Evolutionary conservation across 1,140 invertebrate species (phyloP).

Genomic region (Listronotus oregonensis): DNA sequence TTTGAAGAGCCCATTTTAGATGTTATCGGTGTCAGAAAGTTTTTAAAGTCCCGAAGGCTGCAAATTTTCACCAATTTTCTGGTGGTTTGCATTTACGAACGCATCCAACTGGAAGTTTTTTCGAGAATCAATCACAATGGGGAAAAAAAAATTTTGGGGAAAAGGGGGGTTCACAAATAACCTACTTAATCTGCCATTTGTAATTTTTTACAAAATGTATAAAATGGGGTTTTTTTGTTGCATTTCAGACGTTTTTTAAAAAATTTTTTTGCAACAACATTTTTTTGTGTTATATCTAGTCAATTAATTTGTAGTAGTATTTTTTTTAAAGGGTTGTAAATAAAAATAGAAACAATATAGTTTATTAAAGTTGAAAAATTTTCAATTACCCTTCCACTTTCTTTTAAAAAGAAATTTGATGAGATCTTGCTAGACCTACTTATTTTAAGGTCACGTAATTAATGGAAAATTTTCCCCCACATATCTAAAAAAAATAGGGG

Average conservation of each 20-base stretch:
- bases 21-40: constrained; percentile 42
- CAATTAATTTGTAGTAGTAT: too few relatives aligned
- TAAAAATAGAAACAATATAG: too few relatives aligned
- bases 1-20: constrained; percentile 32
- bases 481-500: too few relatives aligned
- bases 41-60: constrained; percentile 39
- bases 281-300: too few relatives aligned
- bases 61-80: constrained; percentile 47
- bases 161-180: constrained; percentile 38
- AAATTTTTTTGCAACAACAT: too few relatives aligned
- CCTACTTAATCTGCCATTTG: constrained; percentile 33
- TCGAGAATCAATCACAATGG: constrained; percentile 33
- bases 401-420: too few relatives aligned
- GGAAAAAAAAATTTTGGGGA: constrained; percentile 39
- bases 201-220: constrained; percentile 1
- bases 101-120: constrained; percentile 22
- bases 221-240: constrained; percentile 7
- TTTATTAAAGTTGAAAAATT: too few relatives aligned
- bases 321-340: too few relatives aligned
- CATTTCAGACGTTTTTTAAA: background rate
- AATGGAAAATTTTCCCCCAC: too few relatives aligned
- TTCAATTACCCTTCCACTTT: too few relatives aligned
- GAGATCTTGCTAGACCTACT: too few relatives aligned
- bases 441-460: too few relatives aligned
- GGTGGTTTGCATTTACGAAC: constrained; percentile 38